Evolutionary conservation across 2,113 vertebrate species (phyloP).

Genomic region (Lipotes vexillifer): DNA sequence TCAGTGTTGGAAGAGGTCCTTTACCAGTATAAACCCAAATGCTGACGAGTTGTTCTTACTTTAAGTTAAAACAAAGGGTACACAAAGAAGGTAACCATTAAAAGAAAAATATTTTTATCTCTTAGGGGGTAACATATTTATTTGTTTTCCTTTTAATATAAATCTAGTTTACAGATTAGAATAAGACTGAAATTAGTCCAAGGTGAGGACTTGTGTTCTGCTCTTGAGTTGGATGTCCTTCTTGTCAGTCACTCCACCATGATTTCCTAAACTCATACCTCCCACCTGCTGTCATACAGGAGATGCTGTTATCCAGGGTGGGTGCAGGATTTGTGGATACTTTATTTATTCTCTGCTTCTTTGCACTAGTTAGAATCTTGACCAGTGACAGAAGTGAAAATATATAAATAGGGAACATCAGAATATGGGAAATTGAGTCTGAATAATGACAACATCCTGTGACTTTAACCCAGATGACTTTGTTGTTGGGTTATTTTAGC

Average conservation of each 20-base stretch:
- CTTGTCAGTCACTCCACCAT: background rate
- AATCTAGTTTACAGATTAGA: background rate
- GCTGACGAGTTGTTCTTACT: background rate
- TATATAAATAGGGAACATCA: background rate
- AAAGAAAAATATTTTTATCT: background rate
- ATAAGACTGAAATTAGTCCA: background rate
- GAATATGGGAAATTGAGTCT: background rate
- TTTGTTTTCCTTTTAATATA: background rate
- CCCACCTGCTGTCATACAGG: background rate
- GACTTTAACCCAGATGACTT: background rate
- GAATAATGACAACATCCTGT: background rate
- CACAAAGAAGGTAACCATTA: background rate
- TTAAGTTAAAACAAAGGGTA: background rate
- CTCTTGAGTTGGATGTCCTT: too few relatives aligned
- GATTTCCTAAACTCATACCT: background rate
- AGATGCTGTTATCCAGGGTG: accelerated
- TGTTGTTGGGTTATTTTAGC: background rate
- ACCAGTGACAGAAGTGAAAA: background rate
- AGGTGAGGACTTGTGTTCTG: background rate
- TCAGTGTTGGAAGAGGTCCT: background rate
- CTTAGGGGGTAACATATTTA: background rate
- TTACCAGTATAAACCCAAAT: background rate
- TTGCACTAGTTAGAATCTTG: background rate
- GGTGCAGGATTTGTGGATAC: too few relatives aligned
- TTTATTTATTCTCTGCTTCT: background rate